Conservation (phyloP, 2,113 vertebrate species). For the Aplodontia rufa region DNA sequence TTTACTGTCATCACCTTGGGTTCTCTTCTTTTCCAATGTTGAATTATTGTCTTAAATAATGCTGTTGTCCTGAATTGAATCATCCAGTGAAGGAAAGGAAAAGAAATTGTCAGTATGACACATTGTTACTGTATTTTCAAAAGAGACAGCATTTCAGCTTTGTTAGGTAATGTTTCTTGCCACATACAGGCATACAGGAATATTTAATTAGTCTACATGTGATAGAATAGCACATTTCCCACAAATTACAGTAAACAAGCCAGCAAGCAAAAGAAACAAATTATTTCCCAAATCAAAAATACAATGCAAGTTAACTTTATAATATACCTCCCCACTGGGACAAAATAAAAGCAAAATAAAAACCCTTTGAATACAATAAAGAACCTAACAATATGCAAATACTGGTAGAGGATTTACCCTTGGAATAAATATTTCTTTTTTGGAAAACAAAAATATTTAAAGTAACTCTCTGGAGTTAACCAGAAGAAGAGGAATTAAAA, state of each 20-base stretch:
- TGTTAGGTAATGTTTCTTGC: neutral
- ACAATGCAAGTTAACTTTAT: neutral
- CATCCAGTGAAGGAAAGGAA: neutral
- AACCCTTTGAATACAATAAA: neutral
- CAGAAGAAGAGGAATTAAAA: neutral
- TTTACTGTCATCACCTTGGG: neutral
- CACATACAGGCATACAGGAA: neutral
- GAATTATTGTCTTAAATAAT: neutral
- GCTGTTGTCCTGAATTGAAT: neutral
- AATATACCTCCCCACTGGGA: neutral
- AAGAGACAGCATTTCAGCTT: neutral
- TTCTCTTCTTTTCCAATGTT: slow-evolving; percentile 1
- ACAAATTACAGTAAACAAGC: neutral
- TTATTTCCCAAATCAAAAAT: neutral
- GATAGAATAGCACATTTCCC: neutral
- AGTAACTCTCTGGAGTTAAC: neutral
- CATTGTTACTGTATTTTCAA: neutral
- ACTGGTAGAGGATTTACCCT: neutral
- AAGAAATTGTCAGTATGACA: neutral
- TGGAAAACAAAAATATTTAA: neutral
- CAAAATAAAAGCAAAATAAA: slow-evolving; percentile 4
- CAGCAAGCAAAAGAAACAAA: slow-evolving; percentile 16
- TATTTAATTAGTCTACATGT: neutral
- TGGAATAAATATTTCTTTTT: neutral
- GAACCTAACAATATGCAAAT: neutral